These are phyloP conservation scores for Micromussa lordhowensis DNA, from an alignment of 92 coral and sea anemone genomes.

Conservation along the genomic window DNA sequence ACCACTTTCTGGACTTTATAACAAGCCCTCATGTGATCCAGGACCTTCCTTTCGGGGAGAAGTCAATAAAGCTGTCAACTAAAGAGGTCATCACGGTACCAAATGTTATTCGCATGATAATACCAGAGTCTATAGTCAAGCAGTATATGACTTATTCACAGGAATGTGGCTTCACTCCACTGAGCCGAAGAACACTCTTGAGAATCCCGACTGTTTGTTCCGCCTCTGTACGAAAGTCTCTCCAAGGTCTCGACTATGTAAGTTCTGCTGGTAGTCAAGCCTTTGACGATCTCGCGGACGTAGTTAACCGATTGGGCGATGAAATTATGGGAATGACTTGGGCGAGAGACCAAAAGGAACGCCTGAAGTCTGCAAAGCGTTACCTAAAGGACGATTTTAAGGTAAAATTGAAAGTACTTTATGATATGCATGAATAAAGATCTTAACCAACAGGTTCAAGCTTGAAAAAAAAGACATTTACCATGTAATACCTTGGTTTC, in stretches of 20 bases:
- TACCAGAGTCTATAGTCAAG: no score
- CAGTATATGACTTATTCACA: constrained; percentile 55
- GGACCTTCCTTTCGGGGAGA: no score
- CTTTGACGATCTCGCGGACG: constrained; percentile 57
- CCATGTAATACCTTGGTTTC: no score
- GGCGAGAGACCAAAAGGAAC: constrained; percentile 64
- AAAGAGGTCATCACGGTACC: no score
- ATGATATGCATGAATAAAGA: background rate
- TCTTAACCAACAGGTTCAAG: background rate
- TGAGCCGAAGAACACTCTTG: constrained; percentile 52
- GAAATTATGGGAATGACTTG: constrained; percentile 63
- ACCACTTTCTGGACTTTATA: constrained; percentile 62
- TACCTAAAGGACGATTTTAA: constrained; percentile 58
- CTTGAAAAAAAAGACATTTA: no score
- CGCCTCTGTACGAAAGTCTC: constrained; percentile 61
- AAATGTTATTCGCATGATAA: no score
- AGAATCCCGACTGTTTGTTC: constrained; percentile 48
- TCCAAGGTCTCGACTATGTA: constrained; percentile 62
- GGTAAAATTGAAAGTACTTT: constrained; percentile 21
- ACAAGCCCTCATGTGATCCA: constrained; percentile 63
- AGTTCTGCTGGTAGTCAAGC: constrained; percentile 64
- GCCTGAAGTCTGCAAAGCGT: constrained; percentile 56
- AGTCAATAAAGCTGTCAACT: no score
- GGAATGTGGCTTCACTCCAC: constrained; percentile 48
- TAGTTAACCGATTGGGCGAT: constrained; percentile 65